Evolutionary conservation across 2,888 invertebrate species (phyloP).

Genomic region (Aspidiotus destructor): DNA sequence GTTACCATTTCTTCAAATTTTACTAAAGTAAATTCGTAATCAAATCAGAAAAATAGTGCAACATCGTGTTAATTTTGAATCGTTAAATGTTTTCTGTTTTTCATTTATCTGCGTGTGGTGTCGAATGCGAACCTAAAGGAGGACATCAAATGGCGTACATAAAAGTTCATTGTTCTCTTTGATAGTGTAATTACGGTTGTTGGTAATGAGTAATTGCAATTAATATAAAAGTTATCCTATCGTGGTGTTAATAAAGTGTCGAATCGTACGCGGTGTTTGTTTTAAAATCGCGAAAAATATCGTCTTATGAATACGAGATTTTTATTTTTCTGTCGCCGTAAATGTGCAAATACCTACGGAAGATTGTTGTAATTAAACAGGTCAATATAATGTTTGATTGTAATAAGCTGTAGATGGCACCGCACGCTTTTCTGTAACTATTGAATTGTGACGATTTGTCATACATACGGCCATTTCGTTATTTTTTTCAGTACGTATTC

Average conservation of each 20-base stretch:
- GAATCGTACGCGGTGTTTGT: conserved; percentile 14
- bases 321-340: conserved; percentile 30
- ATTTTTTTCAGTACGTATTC: conserved; percentile 24
- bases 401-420: conserved; percentile 34
- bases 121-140: conserved; percentile 42
- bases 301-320: background rate
- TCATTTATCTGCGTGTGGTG: conserved; percentile 17
- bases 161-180: conserved; percentile 50
- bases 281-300: conserved; percentile 8
- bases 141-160: conserved; percentile 49
- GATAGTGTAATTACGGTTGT: conserved; percentile 35
- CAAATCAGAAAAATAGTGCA: background rate
- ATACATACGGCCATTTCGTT: conserved; percentile 30
- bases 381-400: conserved; percentile 38
- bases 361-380: conserved; percentile 38
- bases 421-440: conserved; percentile 26
- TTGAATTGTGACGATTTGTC: conserved; percentile 30
- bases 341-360: conserved; percentile 35
- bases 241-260: conserved; percentile 14
- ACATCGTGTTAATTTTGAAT: conserved; percentile 6
- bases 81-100: conserved; percentile 5
- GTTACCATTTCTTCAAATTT: conserved; percentile 20
- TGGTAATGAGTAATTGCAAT: conserved; percentile 22
- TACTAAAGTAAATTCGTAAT: conserved; percentile 11
- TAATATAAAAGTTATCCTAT: conserved; percentile 5